Conservation (phyloP, 2,113 vertebrate species). For the Calonectris borealis region DNA sequence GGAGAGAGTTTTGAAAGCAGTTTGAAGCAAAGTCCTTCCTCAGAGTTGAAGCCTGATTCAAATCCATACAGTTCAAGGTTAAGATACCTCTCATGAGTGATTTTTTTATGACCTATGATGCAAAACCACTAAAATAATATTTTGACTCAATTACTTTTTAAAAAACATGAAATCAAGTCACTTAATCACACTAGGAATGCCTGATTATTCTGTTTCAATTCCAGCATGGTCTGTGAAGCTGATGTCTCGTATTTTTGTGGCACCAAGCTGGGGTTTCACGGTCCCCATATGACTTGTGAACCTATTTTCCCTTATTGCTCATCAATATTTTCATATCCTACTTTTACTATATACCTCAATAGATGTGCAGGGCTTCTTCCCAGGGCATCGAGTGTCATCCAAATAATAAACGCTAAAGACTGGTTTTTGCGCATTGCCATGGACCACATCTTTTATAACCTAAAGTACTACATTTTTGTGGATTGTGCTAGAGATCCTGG, state of each 20-base stretch:
- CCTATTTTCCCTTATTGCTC: constrained; percentile 27
- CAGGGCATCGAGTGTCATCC: neutral
- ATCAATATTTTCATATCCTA: constrained; percentile 32
- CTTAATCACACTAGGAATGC: constrained; percentile 48
- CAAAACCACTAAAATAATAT: neutral
- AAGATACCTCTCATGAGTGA: neutral
- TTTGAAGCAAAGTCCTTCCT: neutral
- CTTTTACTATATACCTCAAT: neutral
- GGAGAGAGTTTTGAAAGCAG: neutral
- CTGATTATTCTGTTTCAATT: constrained; percentile 39
- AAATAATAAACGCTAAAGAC: neutral
- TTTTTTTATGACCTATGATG: neutral
- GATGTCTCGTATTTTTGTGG: constrained; percentile 12
- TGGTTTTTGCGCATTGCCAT: neutral
- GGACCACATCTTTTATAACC: neutral
- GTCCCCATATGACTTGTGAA: constrained; percentile 25
- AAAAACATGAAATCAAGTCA: constrained; percentile 11
- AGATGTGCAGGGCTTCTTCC: neutral
- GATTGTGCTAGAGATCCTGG: neutral
- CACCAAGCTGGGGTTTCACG: neutral
- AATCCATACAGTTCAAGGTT: constrained; percentile 19
- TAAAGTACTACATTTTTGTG: constrained; percentile 7
- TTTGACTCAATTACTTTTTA: constrained; percentile 5
- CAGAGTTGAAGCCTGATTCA: neutral
- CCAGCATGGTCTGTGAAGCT: constrained; percentile 12